Evolutionary conservation across 2,888 invertebrate species (phyloP), one percentile per base, ranked within the genome.

Genomic region (Liopterus haemorrhoidalis): DNA sequence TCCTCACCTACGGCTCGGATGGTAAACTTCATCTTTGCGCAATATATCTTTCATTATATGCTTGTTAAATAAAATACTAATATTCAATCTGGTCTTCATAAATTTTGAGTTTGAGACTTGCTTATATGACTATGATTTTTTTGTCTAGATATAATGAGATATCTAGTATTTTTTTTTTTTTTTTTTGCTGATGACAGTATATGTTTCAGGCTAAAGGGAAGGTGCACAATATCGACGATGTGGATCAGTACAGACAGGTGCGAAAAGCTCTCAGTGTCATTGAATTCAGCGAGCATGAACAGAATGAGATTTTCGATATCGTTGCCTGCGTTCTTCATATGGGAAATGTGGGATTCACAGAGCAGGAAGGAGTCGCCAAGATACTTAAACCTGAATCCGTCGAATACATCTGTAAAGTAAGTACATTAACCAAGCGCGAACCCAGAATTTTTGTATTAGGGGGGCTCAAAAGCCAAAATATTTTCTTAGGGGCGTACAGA

Each of bases 281-380:
- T 43, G 89, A 88, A 60, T 85, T 92, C 57, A 70, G 74, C 0
- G 69, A 74, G 2, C 67, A 74, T 1, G 88, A 91, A 58, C 84
- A 86, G 66, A 71, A 72, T 18, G 83, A 85, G 56, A 79, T 92
- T 53, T 85, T 88, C 59, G 73, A 78, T 36, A 87, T 92, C 50
- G 77, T 92, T n/a, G 87, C 86, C 5, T 83, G 84, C 46, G 79
- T 93, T 27, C 69, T 93, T 45, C 91, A 92, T 60, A 72, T 92
- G 54, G 92, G 92, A 8, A 92, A 92, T 60, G 73, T 90, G n/a
- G 80, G 80, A 48, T 92, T 90, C 65, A 75, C 76, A 9, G 81
- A 81, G 57, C 79, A 81, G 12, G 83, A 85, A 44, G 83, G 84
- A 15, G 69, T 73, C 49, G 82, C 87, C 0, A 75, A 78, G 56